Percentiles rank a stretch among this genome's conserved stretches.
phyloP scores from a whole-genome alignment of 2,888 invertebrate genomes.

The Coelinius sp. region DNA sequence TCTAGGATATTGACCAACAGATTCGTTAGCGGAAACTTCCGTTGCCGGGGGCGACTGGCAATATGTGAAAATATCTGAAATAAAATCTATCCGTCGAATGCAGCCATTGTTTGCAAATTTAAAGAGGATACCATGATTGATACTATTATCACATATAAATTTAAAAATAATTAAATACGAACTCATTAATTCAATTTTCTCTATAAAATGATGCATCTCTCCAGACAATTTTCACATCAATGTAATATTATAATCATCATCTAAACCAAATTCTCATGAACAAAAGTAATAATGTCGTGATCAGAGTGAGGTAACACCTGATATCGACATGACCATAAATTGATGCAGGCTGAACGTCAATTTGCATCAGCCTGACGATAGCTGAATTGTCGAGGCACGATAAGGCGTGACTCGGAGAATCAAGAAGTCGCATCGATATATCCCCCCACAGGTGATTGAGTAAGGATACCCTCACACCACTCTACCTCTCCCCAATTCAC shows the following conservation, averaged over 20 bases:
- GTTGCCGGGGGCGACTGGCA: neutral
- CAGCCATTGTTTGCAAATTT: too few species aligned
- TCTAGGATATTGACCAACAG: neutral
- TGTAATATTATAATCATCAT: neutral
- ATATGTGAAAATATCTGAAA: neutral
- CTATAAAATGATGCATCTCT: too few species aligned
- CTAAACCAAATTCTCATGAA: neutral
- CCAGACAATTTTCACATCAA: neutral
- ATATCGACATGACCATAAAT: neutral
- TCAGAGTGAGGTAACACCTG: neutral
- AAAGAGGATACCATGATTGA: too few species aligned
- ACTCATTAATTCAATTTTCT: too few species aligned
- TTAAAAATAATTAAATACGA: too few species aligned
- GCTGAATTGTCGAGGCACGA: conserved; percentile 19
- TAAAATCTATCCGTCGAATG: neutral
- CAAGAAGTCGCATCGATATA: conserved; percentile 8
- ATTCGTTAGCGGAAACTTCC: neutral
- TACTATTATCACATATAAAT: too few species aligned
- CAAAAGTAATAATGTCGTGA: neutral
- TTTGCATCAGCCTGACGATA: conserved; percentile 16
- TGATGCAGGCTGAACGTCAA: neutral
- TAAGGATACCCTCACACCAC: neutral
- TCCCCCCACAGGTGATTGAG: neutral
- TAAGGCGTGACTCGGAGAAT: conserved; percentile 29
- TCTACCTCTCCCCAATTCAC: too few species aligned